Percentiles rank a stretch among this genome's conserved stretches.
Conservation (phyloP, 2,113 vertebrate genomes). For the Rhegmatorhina hoffmannsi region DNA sequence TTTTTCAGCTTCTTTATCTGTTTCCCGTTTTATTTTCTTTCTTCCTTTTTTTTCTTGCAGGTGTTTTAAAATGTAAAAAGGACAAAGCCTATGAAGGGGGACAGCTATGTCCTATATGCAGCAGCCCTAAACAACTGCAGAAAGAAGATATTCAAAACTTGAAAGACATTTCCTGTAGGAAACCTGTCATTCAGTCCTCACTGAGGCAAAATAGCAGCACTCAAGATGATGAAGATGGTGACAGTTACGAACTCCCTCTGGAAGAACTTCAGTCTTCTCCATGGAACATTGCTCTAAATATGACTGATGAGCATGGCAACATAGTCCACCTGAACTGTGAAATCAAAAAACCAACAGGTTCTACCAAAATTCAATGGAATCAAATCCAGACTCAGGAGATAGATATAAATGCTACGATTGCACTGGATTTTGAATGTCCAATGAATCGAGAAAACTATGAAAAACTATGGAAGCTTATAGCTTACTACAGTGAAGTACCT, state of each 20-base stretch:
- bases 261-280: constrained; percentile 67
- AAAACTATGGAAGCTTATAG: constrained; percentile 88
- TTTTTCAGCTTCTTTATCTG: background rate
- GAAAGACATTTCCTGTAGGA: constrained; percentile 75
- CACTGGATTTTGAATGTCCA: constrained; percentile 81
- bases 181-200: constrained; percentile 77
- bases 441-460: constrained; percentile 85
- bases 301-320: constrained; percentile 90
- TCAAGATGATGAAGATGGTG: constrained; percentile 54
- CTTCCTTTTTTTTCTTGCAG: constrained; percentile 42
- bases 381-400: constrained; percentile 74
- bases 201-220: constrained; percentile 57
- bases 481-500: constrained; percentile 90
- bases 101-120: constrained; percentile 84
- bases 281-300: constrained; percentile 81
- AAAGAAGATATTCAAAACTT: constrained; percentile 74
- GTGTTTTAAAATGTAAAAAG: constrained; percentile 91
- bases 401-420: constrained; percentile 76
- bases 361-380: constrained; percentile 74
- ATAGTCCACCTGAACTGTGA: constrained; percentile 80
- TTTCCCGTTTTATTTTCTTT: background rate
- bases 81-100: constrained; percentile 83
- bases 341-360: constrained; percentile 65
- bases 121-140: constrained; percentile 73
- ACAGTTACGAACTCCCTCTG: constrained; percentile 17